These are phyloP conservation scores for Melanotaenia nigrans DNA, from an alignment of 2,797 vertebrate species.

Conservation along the genomic window DNA sequence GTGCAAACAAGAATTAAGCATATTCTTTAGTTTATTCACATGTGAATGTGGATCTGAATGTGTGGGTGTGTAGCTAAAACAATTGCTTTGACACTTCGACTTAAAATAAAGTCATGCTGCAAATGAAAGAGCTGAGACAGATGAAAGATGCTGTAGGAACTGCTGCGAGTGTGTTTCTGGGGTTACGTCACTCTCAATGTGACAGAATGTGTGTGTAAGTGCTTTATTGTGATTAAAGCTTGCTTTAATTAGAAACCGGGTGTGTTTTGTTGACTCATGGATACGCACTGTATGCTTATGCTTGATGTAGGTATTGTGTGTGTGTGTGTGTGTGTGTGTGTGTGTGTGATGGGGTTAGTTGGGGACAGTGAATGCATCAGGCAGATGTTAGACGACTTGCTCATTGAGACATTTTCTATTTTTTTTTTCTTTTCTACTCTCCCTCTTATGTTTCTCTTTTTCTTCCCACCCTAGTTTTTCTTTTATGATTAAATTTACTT, in stretches of 20 bases:
- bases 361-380: conserved; percentile 53
- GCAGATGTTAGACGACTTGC: conserved; percentile 57
- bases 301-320: conserved; percentile 16
- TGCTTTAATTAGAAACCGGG: conserved; percentile 31
- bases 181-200: conserved; percentile 6
- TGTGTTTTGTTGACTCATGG: conserved; percentile 29
- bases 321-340: conserved; percentile 12
- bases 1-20: conserved; percentile 30
- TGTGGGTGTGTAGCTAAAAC: conserved; percentile 3
- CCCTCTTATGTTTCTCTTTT: conserved; percentile 12
- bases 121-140: conserved; percentile 21
- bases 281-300: conserved; percentile 17
- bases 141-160: conserved; percentile 22
- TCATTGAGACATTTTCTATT: conserved; percentile 1
- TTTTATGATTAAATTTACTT: conserved; percentile 21
- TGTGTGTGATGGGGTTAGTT: conserved; percentile 27
- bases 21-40: background rate
- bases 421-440: conserved; percentile 1
- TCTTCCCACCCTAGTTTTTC: background rate
- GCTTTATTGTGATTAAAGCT: conserved; percentile 37
- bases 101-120: conserved; percentile 42
- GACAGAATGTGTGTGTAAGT: conserved; percentile 8
- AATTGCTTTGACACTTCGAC: conserved; percentile 37
- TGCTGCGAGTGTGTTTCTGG: conserved; percentile 13
- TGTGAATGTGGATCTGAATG: background rate